A percentile compares a stretch with the other conserved stretches of the same genome.
Evolutionary conservation across 2,888 invertebrate genomes (phyloP).

Genomic region (Hemicrepidius hirtus): DNA sequence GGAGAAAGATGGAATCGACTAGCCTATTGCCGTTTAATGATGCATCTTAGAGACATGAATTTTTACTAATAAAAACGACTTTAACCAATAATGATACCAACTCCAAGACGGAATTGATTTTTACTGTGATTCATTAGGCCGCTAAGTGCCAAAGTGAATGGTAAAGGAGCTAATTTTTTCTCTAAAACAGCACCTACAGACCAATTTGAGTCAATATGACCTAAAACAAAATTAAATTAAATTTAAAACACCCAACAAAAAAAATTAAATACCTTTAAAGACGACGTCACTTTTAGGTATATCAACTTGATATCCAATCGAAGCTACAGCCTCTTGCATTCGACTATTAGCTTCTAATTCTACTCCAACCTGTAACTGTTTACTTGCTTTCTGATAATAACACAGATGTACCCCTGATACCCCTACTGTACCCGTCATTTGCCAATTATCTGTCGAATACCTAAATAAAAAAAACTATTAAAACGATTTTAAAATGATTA

Average conservation of each 20-base stretch:
- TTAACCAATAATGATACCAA: constrained; percentile 95
- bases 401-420: constrained; percentile 89
- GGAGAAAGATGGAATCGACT: not conserved
- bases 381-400: constrained; percentile 95
- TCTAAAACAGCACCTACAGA: constrained; percentile 94
- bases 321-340: constrained; percentile 92
- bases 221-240: constrained; percentile 73
- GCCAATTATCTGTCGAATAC: constrained; percentile 76
- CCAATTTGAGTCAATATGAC: constrained; percentile 94
- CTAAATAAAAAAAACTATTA: constrained; percentile 61
- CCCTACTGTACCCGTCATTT: constrained; percentile 85
- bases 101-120: constrained; percentile 93
- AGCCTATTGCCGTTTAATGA: not conserved
- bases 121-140: constrained; percentile 95
- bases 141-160: constrained; percentile 94
- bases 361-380: constrained; percentile 93
- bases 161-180: constrained; percentile 93
- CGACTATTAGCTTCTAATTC: constrained; percentile 95
- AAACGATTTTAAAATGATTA: constrained; percentile 15
- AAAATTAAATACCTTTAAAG: constrained; percentile 87
- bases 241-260: not conserved
- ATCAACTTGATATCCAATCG: constrained; percentile 95
- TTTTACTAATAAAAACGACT: constrained; percentile 10
- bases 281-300: constrained; percentile 95
- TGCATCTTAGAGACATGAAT: constrained; percentile 13